These are phyloP conservation scores for Nomada fucata DNA, from an alignment of 2,888 invertebrate genomes.

Conservation along the genomic window DNA sequence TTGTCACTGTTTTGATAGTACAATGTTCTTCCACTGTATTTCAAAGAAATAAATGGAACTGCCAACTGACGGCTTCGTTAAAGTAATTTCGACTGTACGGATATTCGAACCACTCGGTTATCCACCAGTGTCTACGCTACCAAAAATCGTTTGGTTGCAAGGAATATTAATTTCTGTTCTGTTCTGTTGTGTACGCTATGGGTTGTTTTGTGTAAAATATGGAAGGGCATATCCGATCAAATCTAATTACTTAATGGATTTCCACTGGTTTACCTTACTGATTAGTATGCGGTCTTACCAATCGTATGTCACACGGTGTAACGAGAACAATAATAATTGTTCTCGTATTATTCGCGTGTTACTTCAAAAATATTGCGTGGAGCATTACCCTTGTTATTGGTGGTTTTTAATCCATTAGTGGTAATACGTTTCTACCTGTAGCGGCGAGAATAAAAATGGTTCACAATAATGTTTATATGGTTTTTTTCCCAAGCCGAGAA, in stretches of 20 bases:
- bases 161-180: background rate
- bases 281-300: background rate
- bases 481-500: background rate
- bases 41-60: background rate
- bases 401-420: conserved; percentile 27
- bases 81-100: background rate
- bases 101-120: background rate
- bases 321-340: background rate
- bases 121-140: background rate
- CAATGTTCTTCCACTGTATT: conserved; percentile 15
- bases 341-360: background rate
- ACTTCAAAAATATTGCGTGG: background rate
- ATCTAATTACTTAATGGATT: conserved; percentile 19
- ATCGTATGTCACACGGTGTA: background rate
- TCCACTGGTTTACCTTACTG: background rate
- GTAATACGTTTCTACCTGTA: background rate
- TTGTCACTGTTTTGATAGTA: conserved; percentile 45
- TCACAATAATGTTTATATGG: background rate
- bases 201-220: background rate
- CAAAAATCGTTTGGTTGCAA: too few relatives aligned
- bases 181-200: background rate
- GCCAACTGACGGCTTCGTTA: background rate
- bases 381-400: background rate
- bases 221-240: background rate
- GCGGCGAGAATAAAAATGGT: background rate